Evolutionary conservation across 2,797 vertebrate species (phyloP), one percentile per base, ranked within the genome.

Genomic region (Enteromius thamalakanensis): DNA sequence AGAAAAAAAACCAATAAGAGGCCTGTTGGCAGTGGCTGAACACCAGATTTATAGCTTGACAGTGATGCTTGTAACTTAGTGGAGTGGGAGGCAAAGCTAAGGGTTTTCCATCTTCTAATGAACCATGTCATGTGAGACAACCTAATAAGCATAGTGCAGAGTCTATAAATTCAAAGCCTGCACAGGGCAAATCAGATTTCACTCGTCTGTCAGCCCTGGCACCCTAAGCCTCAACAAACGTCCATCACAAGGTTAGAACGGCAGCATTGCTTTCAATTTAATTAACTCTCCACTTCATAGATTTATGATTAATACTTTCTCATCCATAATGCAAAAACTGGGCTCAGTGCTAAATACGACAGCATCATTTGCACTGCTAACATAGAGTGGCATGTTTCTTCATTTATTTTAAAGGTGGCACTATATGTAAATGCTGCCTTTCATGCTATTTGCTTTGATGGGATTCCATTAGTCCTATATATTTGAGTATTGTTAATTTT

Each of bases 201-300:
- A 82, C 64, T 86, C 69, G 65, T 34, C 49, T 51, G 42, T 17
- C 37, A 81, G 32, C n/a, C 60, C 74, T 47, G 67, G 72, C 74
- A 79, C 65, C n/a, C 7, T 42, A 69, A 82, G 11, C 51, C 58
- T 40, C 79, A 70, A 67, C 17, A 49, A 72, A 85, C 72, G 69
- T 83, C 51, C 26, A 88, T 86, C 80, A 82, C 37, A 19, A 42
- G 62, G 29, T 62, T 64, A 47, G 69, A 58, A 76, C 19, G 11
- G 51, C 37, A 71, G 53, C 1, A 47, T 82, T 87, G 86, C 77
- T 83, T 88, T 72, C 64, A 72, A 83, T 85, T 87, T 74, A 89
- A 88, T 89, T 87, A 88, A 82, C 76, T 69, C 67, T 51, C 29
- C 58, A 79, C 80, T 86, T 86, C 86, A 82, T 83, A 62, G 85